These are phyloP conservation scores for Pseudomugil gertrudae DNA, from an alignment of 2,797 vertebrate genomes.

Conservation along the genomic window DNA sequence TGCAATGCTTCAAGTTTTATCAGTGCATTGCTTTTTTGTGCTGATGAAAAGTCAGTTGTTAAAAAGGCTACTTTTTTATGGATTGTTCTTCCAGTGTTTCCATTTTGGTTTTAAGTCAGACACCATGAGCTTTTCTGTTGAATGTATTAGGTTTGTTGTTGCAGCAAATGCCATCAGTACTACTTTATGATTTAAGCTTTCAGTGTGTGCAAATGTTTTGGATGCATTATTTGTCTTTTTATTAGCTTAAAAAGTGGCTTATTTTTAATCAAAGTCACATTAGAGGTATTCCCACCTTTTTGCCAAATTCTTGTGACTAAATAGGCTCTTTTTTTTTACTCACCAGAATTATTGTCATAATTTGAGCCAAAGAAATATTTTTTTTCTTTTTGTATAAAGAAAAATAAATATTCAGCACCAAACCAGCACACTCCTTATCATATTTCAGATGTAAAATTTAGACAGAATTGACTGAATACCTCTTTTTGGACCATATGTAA, in stretches of 20 bases:
- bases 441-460: slow-evolving; percentile 74
- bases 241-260: slow-evolving; percentile 40
- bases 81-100: slow-evolving; percentile 53
- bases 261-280: slow-evolving; percentile 33
- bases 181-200: slow-evolving; percentile 57
- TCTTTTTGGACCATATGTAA: slow-evolving; percentile 58
- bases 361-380: slow-evolving; percentile 74
- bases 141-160: slow-evolving; percentile 72
- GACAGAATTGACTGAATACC: slow-evolving; percentile 64
- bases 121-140: slow-evolving; percentile 72
- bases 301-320: slow-evolving; percentile 42
- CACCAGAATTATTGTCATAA: slow-evolving; percentile 40
- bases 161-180: slow-evolving; percentile 60
- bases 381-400: slow-evolving; percentile 33
- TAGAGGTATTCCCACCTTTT: slow-evolving; percentile 35
- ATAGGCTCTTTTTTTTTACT: slow-evolving; percentile 39
- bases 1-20: slow-evolving; percentile 26
- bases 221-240: slow-evolving; percentile 9
- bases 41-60: slow-evolving; percentile 36
- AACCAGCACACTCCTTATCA: slow-evolving; percentile 57
- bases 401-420: slow-evolving; percentile 49
- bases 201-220: slow-evolving; percentile 16
- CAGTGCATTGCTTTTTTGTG: slow-evolving; percentile 25
- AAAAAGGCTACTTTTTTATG: slow-evolving; percentile 23
- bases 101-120: slow-evolving; percentile 51